Conservation (phyloP, 2,797 vertebrate genomes). For the Furcifer pardalis region DNA sequence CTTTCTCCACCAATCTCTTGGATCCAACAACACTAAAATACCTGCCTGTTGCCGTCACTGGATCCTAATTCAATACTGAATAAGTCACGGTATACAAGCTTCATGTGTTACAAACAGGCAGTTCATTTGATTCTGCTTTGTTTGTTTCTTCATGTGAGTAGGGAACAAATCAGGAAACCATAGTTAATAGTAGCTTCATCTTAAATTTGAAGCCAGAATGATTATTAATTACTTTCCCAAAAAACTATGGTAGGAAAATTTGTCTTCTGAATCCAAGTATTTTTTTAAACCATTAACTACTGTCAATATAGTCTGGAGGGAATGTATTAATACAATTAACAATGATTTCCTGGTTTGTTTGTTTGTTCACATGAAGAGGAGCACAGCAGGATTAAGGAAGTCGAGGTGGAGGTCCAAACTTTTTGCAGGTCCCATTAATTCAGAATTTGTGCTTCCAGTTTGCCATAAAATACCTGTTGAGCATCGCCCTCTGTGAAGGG, state of each 20-base stretch:
- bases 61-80: too few relatives aligned
- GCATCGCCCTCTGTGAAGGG: conserved; percentile 91
- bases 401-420: not conserved
- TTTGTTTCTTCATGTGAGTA: not conserved
- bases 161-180: not conserved
- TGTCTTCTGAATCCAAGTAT: not conserved
- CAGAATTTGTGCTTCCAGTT: not conserved
- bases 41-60: not conserved
- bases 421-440: not conserved
- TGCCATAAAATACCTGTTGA: conserved; percentile 83
- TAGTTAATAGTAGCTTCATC: not conserved
- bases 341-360: not conserved
- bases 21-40: not conserved
- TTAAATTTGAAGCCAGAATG: not conserved
- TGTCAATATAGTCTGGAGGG: not conserved
- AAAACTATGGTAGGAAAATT: not conserved
- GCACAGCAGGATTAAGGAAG: not conserved
- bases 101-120: not conserved
- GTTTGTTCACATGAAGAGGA: not conserved
- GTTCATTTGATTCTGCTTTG: not conserved
- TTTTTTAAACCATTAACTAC: not conserved
- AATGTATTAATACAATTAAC: not conserved
- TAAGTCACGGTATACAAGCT: not conserved
- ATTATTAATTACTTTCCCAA: not conserved
- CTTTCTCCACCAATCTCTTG: not conserved